Percentiles rank a stretch among this genome's conserved stretches.
Evolutionary conservation across 1,140 invertebrate genomes (phyloP).

Genomic region (Calosoma granatense): DNA sequence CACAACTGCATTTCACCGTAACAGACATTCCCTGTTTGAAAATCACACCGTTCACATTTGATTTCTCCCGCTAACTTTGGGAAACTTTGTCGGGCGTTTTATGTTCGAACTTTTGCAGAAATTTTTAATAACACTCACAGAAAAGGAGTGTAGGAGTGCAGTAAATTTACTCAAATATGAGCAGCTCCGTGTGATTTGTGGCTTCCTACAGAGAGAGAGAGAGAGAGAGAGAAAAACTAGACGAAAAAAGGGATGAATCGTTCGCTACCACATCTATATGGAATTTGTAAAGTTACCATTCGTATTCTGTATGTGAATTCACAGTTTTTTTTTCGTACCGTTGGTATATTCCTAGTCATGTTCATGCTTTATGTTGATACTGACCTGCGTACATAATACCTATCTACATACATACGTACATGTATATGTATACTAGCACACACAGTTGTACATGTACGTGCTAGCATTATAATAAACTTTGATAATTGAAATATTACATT

Average conservation of each 20-base stretch:
- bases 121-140: background rate
- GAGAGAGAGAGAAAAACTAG: background rate
- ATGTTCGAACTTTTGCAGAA: background rate
- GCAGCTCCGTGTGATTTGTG: slow-evolving; percentile 3
- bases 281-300: background rate
- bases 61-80: background rate
- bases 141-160: background rate
- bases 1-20: too few species aligned
- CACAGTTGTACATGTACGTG: too few species aligned
- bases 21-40: background rate
- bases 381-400: too few species aligned
- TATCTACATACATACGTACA: too few species aligned
- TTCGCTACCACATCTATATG: background rate
- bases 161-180: slow-evolving; percentile 3
- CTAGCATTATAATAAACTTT: too few species aligned
- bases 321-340: too few species aligned
- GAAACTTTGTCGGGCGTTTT: background rate
- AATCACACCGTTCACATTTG: slow-evolving; percentile 2
- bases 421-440: too few species aligned
- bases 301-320: too few species aligned
- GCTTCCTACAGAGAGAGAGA: background rate
- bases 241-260: too few species aligned
- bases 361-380: too few species aligned
- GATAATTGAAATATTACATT: too few species aligned
- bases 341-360: too few species aligned